phyloP scores from a whole-genome alignment of 2,888 invertebrate genomes.

The Tenthredo livida region DNA sequence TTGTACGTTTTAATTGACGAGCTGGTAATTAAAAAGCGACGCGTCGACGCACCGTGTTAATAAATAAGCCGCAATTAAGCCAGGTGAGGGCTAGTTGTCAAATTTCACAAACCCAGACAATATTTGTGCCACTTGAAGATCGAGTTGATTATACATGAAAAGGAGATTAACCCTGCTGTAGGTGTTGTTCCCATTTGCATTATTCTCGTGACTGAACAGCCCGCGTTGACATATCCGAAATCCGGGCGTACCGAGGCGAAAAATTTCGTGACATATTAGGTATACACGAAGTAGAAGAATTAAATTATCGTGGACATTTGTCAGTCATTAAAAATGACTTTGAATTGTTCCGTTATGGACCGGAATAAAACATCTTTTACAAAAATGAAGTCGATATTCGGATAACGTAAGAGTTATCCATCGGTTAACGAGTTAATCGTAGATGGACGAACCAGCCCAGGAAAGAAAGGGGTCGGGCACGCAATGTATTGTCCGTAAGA shows the following conservation, averaged over 20 bases:
- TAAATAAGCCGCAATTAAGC: slow-evolving; percentile 49
- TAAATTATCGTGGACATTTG: not conserved
- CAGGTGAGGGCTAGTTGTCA: slow-evolving; percentile 30
- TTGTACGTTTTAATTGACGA: slow-evolving; percentile 49
- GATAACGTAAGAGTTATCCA: not conserved
- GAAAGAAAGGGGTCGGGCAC: not conserved
- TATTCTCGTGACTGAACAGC: too few species aligned
- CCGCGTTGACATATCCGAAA: not conserved
- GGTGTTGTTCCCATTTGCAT: not conserved
- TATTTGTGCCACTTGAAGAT: not conserved
- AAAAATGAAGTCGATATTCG: not conserved
- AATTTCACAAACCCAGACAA: slow-evolving; percentile 29
- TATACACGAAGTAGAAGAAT: not conserved
- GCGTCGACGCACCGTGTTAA: slow-evolving; percentile 45
- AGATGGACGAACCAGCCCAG: not conserved
- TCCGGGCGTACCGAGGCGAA: not conserved
- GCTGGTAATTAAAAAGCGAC: slow-evolving; percentile 41
- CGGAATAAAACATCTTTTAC: not conserved
- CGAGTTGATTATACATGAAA: slow-evolving; percentile 10
- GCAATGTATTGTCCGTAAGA: slow-evolving; percentile 9
- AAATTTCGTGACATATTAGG: not conserved
- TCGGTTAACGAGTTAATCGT: slow-evolving; percentile 22
- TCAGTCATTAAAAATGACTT: not conserved
- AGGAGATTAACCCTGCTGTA: slow-evolving; percentile 26
- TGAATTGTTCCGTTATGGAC: not conserved